These are phyloP conservation scores for Myrmecobius fasciatus DNA, from an alignment of 2,113 vertebrate species.

Conservation along the genomic window DNA sequence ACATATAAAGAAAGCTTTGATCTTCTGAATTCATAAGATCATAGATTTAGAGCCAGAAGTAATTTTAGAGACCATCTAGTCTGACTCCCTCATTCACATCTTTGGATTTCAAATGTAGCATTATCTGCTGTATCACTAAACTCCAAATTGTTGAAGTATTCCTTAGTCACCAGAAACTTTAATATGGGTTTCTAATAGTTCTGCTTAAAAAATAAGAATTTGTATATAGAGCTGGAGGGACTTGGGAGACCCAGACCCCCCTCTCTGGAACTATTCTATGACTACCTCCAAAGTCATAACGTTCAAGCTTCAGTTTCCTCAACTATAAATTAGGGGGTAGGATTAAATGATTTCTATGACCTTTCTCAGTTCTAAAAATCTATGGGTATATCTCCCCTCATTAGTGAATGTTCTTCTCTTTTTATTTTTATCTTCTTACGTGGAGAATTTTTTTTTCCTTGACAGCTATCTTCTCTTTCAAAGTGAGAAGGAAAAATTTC, in stretches of 20 bases:
- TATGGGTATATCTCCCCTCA: background rate
- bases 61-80: background rate
- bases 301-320: background rate
- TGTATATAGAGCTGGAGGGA: background rate
- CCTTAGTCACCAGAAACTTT: conserved; percentile 1
- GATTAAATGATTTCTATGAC: background rate
- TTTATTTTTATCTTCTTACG: background rate
- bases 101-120: background rate
- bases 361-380: background rate
- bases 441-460: background rate
- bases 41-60: background rate
- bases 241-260: background rate
- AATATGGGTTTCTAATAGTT: background rate
- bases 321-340: background rate
- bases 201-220: background rate
- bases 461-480: background rate
- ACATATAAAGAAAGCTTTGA: background rate
- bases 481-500: background rate
- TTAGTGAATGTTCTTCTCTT: background rate
- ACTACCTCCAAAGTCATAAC: background rate
- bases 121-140: background rate
- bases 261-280: background rate
- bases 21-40: background rate
- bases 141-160: background rate
- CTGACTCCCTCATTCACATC: background rate